Evolutionary conservation across 2,888 invertebrate genomes (phyloP).

Genomic region (Stenodera caucasica): DNA sequence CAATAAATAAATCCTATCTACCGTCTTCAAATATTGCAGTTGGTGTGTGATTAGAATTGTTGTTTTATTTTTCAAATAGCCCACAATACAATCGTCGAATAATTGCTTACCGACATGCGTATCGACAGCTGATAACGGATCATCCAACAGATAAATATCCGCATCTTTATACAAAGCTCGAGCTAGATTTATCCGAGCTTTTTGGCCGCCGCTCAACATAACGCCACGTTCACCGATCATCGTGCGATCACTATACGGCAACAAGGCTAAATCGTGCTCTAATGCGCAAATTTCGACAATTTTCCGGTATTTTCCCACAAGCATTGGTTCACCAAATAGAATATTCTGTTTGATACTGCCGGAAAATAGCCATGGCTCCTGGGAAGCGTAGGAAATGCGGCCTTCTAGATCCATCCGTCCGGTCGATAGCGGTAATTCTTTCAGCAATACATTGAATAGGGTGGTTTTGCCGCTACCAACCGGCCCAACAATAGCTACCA

Average conservation of each 20-base stretch:
- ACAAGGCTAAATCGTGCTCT: conserved; percentile 67
- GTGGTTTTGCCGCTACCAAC: conserved; percentile 33
- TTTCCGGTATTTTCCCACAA: conserved; percentile 19
- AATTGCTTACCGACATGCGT: conserved; percentile 67
- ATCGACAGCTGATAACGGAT: conserved; percentile 60
- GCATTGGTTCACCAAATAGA: conserved; percentile 51
- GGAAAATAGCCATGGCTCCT: conserved; percentile 33
- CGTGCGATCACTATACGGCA: conserved; percentile 74
- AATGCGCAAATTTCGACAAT: conserved; percentile 15
- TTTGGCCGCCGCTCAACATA: conserved; percentile 64
- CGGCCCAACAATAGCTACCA: conserved; percentile 33
- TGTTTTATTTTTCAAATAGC: conserved; percentile 65
- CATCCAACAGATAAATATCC: conserved; percentile 23
- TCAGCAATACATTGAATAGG: conserved; percentile 24
- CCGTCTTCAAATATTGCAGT: conserved; percentile 64
- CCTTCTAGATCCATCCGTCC: conserved; percentile 23
- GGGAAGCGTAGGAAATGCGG: conserved; percentile 23
- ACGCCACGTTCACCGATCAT: conserved; percentile 67
- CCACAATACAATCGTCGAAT: conserved; percentile 57
- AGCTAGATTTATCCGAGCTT: conserved; percentile 73
- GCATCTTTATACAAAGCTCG: conserved; percentile 69
- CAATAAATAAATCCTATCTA: conserved; percentile 59
- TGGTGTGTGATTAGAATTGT: conserved; percentile 75
- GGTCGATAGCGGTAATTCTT: conserved; percentile 11
- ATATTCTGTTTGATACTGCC: conserved; percentile 27